Evolutionary conservation across 2,888 invertebrate species (phyloP).

Genomic region (Tenthredo amoena): DNA sequence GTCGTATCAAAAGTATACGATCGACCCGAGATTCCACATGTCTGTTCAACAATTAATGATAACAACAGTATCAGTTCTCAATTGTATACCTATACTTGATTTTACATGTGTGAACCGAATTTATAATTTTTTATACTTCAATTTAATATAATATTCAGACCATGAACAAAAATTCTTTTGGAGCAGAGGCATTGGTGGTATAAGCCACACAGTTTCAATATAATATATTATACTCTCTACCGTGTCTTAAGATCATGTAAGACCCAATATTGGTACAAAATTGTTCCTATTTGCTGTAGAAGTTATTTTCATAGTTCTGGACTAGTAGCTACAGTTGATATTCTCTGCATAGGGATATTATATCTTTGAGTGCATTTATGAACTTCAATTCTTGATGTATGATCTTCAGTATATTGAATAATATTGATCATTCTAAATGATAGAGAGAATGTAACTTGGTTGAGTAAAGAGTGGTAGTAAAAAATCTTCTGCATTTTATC

Average conservation of each 20-base stretch:
- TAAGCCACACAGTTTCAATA: neutral
- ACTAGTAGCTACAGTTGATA: neutral
- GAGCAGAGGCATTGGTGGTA: neutral
- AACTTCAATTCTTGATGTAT: neutral
- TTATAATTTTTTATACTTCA: neutral
- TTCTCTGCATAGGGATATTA: neutral
- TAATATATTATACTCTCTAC: neutral
- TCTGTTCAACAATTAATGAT: conserved; percentile 77
- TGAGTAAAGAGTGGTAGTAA: neutral
- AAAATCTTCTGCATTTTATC: conserved; percentile 6
- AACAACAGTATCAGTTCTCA: conserved; percentile 66
- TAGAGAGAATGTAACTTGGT: too few species aligned
- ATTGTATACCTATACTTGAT: conserved; percentile 42
- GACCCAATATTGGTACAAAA: neutral
- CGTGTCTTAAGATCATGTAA: neutral
- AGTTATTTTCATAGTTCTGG: neutral
- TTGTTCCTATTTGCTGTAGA: neutral
- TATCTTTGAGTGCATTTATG: neutral
- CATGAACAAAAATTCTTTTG: neutral
- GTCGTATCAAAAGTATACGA: conserved; percentile 84
- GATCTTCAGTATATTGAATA: neutral
- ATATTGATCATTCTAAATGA: neutral
- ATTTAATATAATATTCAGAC: neutral
- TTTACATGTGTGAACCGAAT: neutral
- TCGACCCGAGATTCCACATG: conserved; percentile 84